Evolutionary conservation across 2,888 invertebrate species (phyloP).

Genomic region (Melanostoma scalare): DNA sequence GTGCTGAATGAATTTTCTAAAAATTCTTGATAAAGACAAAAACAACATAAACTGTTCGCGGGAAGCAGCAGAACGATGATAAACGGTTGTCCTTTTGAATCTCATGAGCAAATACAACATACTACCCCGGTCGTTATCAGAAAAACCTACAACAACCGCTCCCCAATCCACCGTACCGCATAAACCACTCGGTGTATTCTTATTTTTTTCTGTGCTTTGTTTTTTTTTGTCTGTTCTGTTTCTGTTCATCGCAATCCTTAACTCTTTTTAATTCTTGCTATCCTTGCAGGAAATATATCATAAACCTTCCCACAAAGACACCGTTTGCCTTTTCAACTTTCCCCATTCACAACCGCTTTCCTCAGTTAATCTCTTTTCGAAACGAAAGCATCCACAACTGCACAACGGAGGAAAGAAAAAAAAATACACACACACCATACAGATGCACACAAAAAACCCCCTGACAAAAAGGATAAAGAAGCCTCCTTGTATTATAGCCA

Average conservation of each 20-base stretch:
- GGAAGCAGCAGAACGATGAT: conserved; percentile 15
- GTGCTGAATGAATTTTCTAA: too few relatives aligned
- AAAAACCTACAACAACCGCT: conserved; percentile 33
- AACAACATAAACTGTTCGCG: background rate
- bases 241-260: conserved; percentile 36
- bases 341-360: conserved; percentile 58
- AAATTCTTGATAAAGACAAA: too few relatives aligned
- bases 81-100: conserved; percentile 30
- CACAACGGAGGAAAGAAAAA: conserved; percentile 11
- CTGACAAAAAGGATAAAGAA: conserved; percentile 47
- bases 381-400: conserved; percentile 34
- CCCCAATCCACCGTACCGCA: conserved; percentile 31
- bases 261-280: conserved; percentile 49
- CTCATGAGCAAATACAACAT: conserved; percentile 36
- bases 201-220: conserved; percentile 35
- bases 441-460: conserved; percentile 2
- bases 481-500: background rate
- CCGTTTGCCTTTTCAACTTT: conserved; percentile 68
- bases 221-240: conserved; percentile 13
- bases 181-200: conserved; percentile 46
- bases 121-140: conserved; percentile 47
- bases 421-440: background rate
- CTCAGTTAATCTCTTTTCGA: conserved; percentile 66
- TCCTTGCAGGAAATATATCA: conserved; percentile 70
- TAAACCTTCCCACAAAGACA: conserved; percentile 69